Percentiles rank a stretch among this genome's conserved stretches.
phyloP scores from a whole-genome alignment of 2,113 vertebrate species.

The Rhineura floridana region DNA sequence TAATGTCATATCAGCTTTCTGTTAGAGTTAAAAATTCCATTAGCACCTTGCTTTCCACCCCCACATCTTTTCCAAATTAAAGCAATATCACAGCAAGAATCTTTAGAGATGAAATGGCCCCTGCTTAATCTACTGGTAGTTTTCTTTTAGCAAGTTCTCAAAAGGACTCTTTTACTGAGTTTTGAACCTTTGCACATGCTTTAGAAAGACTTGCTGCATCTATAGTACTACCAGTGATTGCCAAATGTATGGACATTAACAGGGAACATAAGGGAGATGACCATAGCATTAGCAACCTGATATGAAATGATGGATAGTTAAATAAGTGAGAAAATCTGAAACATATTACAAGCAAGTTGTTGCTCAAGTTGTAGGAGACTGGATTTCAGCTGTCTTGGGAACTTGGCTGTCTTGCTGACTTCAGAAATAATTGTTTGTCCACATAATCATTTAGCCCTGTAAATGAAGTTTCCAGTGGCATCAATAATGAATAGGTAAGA shows the following conservation, averaged over 20 bases:
- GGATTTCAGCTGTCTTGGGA: constrained; percentile 50
- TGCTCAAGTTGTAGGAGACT: constrained; percentile 38
- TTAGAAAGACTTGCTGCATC: constrained; percentile 67
- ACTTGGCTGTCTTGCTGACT: constrained; percentile 45
- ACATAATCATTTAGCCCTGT: constrained; percentile 60
- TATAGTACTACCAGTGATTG: constrained; percentile 49
- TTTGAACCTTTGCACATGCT: constrained; percentile 61
- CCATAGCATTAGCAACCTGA: constrained; percentile 70
- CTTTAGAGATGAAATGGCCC: constrained; percentile 21
- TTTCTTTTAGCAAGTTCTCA: constrained; percentile 46
- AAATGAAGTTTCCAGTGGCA: constrained; percentile 51
- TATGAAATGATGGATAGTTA: constrained; percentile 50
- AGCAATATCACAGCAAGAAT: constrained; percentile 23
- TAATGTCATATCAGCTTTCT: constrained; percentile 37
- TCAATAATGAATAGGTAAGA: constrained; percentile 51
- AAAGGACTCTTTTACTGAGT: constrained; percentile 24
- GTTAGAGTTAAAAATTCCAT: constrained; percentile 40
- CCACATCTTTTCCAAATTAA: constrained; percentile 35
- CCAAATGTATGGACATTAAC: constrained; percentile 65
- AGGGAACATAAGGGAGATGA: constrained; percentile 67
- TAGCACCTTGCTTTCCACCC: constrained; percentile 27
- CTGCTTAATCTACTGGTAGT: constrained; percentile 36
- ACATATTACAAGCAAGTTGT: constrained; percentile 40
- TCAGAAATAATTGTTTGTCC: constrained; percentile 62
- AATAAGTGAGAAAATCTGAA: constrained; percentile 26